Base-by-base conservation (phyloP, 2,113 vertebrate species). In the Uria aalge region DNA sequence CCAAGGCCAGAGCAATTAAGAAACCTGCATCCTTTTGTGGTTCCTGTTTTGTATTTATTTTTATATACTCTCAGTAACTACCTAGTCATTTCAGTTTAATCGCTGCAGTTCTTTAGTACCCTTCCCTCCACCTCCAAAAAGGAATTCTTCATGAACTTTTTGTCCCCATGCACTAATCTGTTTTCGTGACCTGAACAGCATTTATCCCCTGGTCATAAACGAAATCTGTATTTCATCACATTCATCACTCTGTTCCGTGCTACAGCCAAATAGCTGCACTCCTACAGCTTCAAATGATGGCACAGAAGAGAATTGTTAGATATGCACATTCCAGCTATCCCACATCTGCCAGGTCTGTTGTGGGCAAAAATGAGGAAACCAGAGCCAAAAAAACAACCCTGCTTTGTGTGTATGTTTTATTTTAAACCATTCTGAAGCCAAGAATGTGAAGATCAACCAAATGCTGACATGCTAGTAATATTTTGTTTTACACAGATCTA, bases 271-370 rank as follows among this genome's bases (percentile, higher is more conserved):
- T 96, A 95, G 84, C 80, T 97, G 94, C 91, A 97, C 94, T 96
- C 95, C 97, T 97, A 97, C 96, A 96, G 89, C 95, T 97, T 97
- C 96, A 97, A 96, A 97, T 96, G 97, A 96, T 97, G 92, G 94
- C 94, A 97, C 94, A 96, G 94, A 96, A 95, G 95, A 97, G 97
- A 97, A 95, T 91, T 94, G 95, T 97, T 97, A 97, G 96, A 97
- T 96, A 97, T 97, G 97, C 97, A 97, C 97, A 97, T 97, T 97
- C 97, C 97, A 96, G 74, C 86, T 95, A 89, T 97, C 62, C 91
- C 91, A 96, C 97, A 97, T 97, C 96, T 97, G 97, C 96, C 97
- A 97, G 95, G 94, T 97, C 96, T 96, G 92, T 97, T 97, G 97
- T 97, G 96, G 97, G 95, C 95, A 97, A 97, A 96, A 97, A 94